phyloP scores from a whole-genome alignment of 2,888 invertebrate genomes.

The Teleiodes luculella region DNA sequence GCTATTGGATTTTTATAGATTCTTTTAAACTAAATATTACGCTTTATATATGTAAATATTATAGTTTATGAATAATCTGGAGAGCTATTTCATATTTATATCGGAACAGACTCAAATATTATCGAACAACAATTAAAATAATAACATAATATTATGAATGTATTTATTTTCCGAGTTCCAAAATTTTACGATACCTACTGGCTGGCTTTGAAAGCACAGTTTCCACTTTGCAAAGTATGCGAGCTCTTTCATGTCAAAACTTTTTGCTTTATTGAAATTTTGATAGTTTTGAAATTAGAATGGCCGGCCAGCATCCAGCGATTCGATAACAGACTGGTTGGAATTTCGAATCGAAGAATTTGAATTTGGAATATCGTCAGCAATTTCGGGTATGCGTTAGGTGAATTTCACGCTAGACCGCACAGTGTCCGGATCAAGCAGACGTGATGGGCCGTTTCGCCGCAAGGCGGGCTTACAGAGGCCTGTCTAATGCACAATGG shows the following conservation, averaged over 20 bases:
- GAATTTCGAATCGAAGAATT: not conserved
- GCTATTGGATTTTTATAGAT: no score
- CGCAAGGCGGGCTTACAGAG: slow-evolving; percentile 37
- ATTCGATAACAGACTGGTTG: not conserved
- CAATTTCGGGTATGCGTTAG: slow-evolving; percentile 4
- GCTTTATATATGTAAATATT: no score
- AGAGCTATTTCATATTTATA: no score
- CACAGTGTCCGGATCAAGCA: slow-evolving; percentile 25
- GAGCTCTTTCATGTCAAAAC: slow-evolving; percentile 2
- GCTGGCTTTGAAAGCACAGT: not conserved
- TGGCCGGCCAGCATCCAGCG: not conserved
- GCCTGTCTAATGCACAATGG: slow-evolving; percentile 40
- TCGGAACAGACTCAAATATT: no score
- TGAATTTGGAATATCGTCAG: slow-evolving; percentile 6
- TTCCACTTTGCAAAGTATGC: not conserved
- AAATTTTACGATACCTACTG: not conserved
- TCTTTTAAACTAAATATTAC: no score
- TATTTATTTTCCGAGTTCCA: not conserved
- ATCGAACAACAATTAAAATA: no score
- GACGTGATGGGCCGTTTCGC: slow-evolving; percentile 34
- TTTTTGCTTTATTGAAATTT: not conserved
- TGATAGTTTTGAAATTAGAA: not conserved
- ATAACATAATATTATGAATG: not conserved
- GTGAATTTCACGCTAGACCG: slow-evolving; percentile 29
- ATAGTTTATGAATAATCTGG: no score